These are phyloP conservation scores for Miltochrista miniata DNA, from an alignment of 2,888 invertebrate species.

Conservation along the genomic window DNA sequence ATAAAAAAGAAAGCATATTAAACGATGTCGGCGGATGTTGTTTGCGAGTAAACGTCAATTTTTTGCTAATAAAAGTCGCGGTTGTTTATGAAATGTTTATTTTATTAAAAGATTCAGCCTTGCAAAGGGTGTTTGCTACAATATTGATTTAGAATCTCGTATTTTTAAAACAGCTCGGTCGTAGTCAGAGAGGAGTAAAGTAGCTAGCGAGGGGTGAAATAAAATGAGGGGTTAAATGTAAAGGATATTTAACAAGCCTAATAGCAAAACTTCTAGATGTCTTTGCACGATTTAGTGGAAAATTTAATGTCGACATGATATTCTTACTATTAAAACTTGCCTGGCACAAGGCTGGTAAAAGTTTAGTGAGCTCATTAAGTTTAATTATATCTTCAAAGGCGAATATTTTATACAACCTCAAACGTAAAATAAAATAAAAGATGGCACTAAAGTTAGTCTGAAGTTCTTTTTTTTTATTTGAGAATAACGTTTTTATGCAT, in stretches of 20 bases:
- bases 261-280: background rate
- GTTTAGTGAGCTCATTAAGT: background rate
- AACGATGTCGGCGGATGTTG: slow-evolving; percentile 44
- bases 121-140: slow-evolving; percentile 24
- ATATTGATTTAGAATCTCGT: slow-evolving; percentile 26
- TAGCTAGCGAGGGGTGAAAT: slow-evolving; percentile 1
- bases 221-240: background rate
- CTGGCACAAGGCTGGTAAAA: background rate
- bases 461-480: too few species aligned
- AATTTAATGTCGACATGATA: background rate
- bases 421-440: background rate
- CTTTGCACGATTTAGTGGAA: background rate
- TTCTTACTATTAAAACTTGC: background rate
- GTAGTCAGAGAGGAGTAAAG: too few species aligned
- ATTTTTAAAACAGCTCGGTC: slow-evolving; percentile 10
- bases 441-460: too few species aligned
- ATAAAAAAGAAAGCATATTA: slow-evolving; percentile 43
- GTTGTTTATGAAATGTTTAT: slow-evolving; percentile 26
- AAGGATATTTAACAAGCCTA: background rate
- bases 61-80: slow-evolving; percentile 32
- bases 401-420: background rate
- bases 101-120: slow-evolving; percentile 29
- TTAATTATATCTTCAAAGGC: background rate
- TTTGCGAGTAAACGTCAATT: slow-evolving; percentile 37
- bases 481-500: too few species aligned